Evolutionary conservation across 2,888 invertebrate species (phyloP).

Genomic region (Pseudococcus longispinus): DNA sequence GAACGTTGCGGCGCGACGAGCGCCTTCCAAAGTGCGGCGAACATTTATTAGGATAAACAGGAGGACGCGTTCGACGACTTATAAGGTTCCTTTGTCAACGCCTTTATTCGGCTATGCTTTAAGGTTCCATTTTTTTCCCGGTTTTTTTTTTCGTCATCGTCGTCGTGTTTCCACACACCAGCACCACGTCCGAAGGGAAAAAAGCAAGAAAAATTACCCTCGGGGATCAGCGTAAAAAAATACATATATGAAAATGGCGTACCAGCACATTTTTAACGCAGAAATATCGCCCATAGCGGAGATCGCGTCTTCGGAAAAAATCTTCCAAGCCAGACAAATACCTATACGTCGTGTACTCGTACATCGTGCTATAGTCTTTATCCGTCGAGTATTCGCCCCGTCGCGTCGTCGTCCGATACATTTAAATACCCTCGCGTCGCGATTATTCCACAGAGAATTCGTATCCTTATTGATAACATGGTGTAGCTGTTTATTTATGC

Average conservation of each 20-base stretch:
- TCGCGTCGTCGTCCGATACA: too few relatives aligned
- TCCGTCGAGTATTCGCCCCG: too few relatives aligned
- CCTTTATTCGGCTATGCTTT: constrained; percentile 18
- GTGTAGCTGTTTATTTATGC: too few relatives aligned
- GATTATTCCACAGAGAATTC: too few relatives aligned
- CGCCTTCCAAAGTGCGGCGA: constrained; percentile 9
- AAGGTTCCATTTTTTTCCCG: constrained; percentile 4
- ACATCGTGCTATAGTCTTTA: neutral
- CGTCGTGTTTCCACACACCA: neutral
- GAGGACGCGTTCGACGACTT: constrained; percentile 44
- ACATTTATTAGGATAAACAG: constrained; percentile 46
- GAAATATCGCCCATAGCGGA: neutral
- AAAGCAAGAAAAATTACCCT: constrained; percentile 44
- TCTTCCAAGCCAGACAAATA: neutral
- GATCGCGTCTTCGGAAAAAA: neutral
- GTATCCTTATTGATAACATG: too few relatives aligned
- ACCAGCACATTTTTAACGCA: neutral
- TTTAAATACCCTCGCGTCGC: too few relatives aligned
- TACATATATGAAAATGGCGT: constrained; percentile 32
- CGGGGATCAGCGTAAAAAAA: constrained; percentile 29
- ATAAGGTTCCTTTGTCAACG: constrained; percentile 45
- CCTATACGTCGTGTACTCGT: neutral
- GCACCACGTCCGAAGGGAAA: constrained; percentile 1
- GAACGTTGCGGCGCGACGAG: neutral
- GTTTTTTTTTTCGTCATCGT: neutral